phyloP scores from a whole-genome alignment of 2,113 vertebrate species.

The Thermophis baileyi region DNA sequence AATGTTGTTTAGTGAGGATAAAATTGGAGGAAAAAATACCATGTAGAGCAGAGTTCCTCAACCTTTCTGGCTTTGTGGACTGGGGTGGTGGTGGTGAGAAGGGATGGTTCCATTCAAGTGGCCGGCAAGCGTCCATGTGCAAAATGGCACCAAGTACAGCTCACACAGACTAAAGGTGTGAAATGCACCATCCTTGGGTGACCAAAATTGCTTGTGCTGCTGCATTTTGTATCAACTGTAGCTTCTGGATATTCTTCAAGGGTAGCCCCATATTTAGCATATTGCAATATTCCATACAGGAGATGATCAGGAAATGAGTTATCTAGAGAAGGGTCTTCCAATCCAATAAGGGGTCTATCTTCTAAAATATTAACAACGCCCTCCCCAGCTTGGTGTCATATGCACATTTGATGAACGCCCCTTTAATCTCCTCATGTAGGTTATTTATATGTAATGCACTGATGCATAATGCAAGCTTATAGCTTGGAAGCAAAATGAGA shows the following conservation, averaged over 20 bases:
- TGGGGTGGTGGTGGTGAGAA: background rate
- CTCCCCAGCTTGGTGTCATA: too few relatives aligned
- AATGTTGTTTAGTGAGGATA: background rate
- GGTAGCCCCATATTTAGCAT: background rate
- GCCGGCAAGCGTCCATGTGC: too few relatives aligned
- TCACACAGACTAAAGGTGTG: background rate
- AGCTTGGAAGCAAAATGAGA: conserved; percentile 14
- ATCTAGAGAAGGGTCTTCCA: background rate
- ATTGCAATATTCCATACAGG: background rate
- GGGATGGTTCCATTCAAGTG: background rate
- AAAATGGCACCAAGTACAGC: background rate
- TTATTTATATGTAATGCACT: too few relatives aligned
- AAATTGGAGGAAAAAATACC: background rate
- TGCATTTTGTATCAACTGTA: background rate
- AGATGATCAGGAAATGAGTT: background rate
- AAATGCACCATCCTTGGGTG: background rate
- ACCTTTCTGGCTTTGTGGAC: background rate
- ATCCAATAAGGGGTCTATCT: too few relatives aligned
- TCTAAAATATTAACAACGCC: too few relatives aligned
- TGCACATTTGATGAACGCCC: too few relatives aligned
- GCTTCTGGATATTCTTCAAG: background rate
- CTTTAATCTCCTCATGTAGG: too few relatives aligned
- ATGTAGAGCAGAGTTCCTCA: background rate
- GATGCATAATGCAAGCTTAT: conserved; percentile 7
- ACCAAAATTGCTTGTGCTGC: background rate